Base-by-base conservation (phyloP, 2,113 vertebrate genomes). In the Spea bombifrons region DNA sequence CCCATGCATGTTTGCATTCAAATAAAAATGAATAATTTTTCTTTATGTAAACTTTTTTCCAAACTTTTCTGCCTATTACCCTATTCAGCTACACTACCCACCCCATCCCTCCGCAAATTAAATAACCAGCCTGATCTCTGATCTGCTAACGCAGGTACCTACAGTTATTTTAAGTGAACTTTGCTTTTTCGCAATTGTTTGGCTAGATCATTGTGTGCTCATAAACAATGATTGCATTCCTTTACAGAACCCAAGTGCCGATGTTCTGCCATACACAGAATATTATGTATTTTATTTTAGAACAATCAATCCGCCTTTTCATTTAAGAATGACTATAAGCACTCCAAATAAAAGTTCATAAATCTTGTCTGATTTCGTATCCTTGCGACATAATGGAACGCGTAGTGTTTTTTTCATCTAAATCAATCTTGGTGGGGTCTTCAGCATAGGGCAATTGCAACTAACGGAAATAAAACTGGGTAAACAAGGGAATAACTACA, bases 271-370 rank as follows among this genome's bases (percentile, higher is more conserved):
- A 5, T 61, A 66, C 67, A 44, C 2, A 30, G 30, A 49, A 3
- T 2, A 66, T 66, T 82, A 7, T 16, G 0, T 2, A 48, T 49
- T 78, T 75, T 13, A 55, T 63, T 78, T 12, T 76, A 70, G 73
- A 4, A 15, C 66, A 81, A 73, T 55, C 61, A 45, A 3, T 66
- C 52, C 52, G 5, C 64, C 77, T 80, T 50, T 45, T 73, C 16
- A 46, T 82, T 81, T 67, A 71, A 55, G 73, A 49, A 48, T 15
- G 47, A 49, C 17, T 70, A 50, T n/a, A 17, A 50, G 7, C 46
- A 50, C 67, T 70, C 8, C 15, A 3, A 8, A 16, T 2, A 30
- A 70, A 70, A 70, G 44, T 50, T 16, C 67, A 50, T 15, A 70
- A 17, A 70, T 17, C 15, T 16, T 5, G 8, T 68, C 44, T 47